Conservation (phyloP, 2,113 vertebrate genomes). For the Triplophysa rosa region DNA sequence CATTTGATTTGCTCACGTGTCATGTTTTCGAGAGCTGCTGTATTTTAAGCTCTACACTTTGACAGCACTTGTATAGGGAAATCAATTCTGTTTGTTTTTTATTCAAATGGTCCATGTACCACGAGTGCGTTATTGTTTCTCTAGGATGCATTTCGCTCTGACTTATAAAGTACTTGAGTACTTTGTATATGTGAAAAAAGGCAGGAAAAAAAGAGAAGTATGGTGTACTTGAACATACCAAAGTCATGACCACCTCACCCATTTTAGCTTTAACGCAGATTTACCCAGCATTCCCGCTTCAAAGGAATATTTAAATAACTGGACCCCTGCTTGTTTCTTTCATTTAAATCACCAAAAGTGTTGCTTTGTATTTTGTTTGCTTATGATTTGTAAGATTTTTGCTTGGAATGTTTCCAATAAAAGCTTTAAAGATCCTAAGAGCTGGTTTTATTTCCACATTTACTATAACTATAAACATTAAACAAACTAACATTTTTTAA, state of each 20-base stretch:
- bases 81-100: neutral
- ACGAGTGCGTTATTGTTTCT: slow-evolving; percentile 16
- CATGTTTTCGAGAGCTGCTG: slow-evolving; percentile 21
- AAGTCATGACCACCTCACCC: neutral
- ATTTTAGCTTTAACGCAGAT: slow-evolving; percentile 12
- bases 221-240: neutral
- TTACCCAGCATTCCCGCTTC: slow-evolving; percentile 36
- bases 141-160: neutral
- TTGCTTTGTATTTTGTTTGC: slow-evolving; percentile 49
- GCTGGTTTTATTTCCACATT: slow-evolving; percentile 1
- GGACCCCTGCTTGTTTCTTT: slow-evolving; percentile 50
- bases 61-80: slow-evolving; percentile 39
- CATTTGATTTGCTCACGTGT: neutral
- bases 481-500: too few species aligned
- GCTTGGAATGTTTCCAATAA: slow-evolving; percentile 73
- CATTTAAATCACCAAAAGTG: slow-evolving; percentile 46
- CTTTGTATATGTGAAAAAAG: too few species aligned
- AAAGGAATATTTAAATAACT: slow-evolving; percentile 58
- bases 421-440: slow-evolving; percentile 59
- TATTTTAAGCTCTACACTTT: slow-evolving; percentile 9
- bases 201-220: too few species aligned
- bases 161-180: neutral
- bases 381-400: slow-evolving; percentile 48
- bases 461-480: neutral
- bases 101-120: neutral